Evolutionary conservation across 2,888 invertebrate genomes (phyloP).

Genomic region (Schizotus pectinicornis): DNA sequence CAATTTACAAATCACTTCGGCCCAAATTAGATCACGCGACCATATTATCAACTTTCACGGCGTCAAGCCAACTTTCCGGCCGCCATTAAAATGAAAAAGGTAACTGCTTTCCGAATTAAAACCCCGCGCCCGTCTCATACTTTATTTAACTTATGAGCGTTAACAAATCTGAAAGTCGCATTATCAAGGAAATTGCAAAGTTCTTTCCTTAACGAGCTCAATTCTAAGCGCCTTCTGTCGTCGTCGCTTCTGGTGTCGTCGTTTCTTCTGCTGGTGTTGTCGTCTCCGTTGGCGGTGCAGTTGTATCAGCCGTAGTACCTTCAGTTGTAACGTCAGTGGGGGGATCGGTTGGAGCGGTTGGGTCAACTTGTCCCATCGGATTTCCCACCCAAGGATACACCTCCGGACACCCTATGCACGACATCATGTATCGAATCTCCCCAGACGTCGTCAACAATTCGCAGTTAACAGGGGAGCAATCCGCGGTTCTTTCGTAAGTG

Average conservation of each 20-base stretch:
- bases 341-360: too few species aligned
- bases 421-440: slow-evolving; percentile 52
- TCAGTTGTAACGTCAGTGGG: too few species aligned
- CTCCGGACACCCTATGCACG: slow-evolving; percentile 57
- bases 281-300: neutral
- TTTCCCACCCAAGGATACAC: slow-evolving; percentile 59
- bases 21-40: slow-evolving; percentile 39
- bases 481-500: slow-evolving; percentile 20
- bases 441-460: slow-evolving; percentile 35
- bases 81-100: too few species aligned
- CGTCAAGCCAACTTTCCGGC: neutral
- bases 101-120: too few species aligned
- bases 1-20: slow-evolving; percentile 48
- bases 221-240: neutral
- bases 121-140: too few species aligned
- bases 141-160: too few species aligned
- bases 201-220: too few species aligned
- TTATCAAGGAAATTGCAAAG: too few species aligned
- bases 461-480: slow-evolving; percentile 44
- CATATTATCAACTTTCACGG: slow-evolving; percentile 25
- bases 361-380: slow-evolving; percentile 48
- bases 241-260: neutral
- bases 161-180: too few species aligned
- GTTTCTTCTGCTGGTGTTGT: neutral
- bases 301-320: neutral